These are phyloP conservation scores for Brachyopa scutellaris DNA, from an alignment of 2,888 invertebrate species.

Conservation along the genomic window DNA sequence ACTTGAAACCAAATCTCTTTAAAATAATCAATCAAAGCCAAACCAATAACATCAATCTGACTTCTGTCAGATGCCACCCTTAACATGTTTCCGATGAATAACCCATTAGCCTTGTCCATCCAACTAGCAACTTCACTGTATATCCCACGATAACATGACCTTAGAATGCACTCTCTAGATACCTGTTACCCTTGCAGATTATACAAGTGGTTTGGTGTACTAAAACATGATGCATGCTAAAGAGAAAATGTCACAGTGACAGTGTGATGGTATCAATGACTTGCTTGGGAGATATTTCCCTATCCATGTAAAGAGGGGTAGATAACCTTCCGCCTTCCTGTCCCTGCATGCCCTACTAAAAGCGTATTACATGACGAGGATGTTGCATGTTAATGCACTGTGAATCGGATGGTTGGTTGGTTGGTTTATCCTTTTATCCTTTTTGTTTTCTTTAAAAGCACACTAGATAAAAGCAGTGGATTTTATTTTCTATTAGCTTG, in stretches of 20 bases:
- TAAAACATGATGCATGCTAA: constrained; percentile 51
- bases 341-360: constrained; percentile 8
- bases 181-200: constrained; percentile 30
- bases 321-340: no score
- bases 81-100: background rate
- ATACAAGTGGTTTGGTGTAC: constrained; percentile 57
- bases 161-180: constrained; percentile 16
- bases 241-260: constrained; percentile 26
- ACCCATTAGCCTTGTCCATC: background rate
- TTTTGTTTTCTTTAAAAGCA: constrained; percentile 1
- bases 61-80: background rate
- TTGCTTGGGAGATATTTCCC: constrained; percentile 44
- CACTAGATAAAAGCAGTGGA: constrained; percentile 18
- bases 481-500: no score
- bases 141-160: constrained; percentile 14
- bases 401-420: constrained; percentile 18
- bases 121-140: background rate
- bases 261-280: constrained; percentile 47
- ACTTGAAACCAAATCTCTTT: no score
- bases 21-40: constrained; percentile 9
- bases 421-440: constrained; percentile 9
- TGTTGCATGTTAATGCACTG: constrained; percentile 44
- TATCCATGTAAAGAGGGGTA: no score
- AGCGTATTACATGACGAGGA: constrained; percentile 53
- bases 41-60: constrained; percentile 1